phyloP scores from a whole-genome alignment of 2,888 invertebrate species.

The Sphaerophoria taeniata region DNA sequence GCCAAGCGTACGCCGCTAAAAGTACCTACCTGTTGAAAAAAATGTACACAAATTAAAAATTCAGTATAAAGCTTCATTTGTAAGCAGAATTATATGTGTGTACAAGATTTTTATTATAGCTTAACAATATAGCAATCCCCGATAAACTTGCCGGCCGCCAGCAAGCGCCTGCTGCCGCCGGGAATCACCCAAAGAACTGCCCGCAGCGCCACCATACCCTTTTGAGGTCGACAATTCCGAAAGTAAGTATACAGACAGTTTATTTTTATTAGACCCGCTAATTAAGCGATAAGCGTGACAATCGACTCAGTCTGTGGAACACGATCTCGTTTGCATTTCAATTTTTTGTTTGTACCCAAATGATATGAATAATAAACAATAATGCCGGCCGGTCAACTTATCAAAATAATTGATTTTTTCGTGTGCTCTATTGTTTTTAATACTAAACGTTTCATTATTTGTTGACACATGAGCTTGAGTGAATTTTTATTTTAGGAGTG shows the following conservation, averaged over 20 bases:
- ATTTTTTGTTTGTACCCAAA: not conserved
- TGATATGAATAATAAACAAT: slow-evolving; percentile 17
- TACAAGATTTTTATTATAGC: not conserved
- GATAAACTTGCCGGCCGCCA: slow-evolving; percentile 33
- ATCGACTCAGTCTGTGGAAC: slow-evolving; percentile 11
- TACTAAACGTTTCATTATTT: slow-evolving; percentile 41
- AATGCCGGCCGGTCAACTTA: not conserved
- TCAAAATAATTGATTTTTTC: slow-evolving; percentile 9
- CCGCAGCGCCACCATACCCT: not conserved
- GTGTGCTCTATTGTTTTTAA: not conserved
- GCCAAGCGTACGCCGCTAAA: slow-evolving; percentile 20
- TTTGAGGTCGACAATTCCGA: not conserved
- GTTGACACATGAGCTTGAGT: not conserved
- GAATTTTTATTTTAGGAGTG: not conserved
- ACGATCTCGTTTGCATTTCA: slow-evolving; percentile 44
- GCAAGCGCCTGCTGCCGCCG: not conserved
- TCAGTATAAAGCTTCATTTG: not conserved
- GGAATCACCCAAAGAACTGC: slow-evolving; percentile 21
- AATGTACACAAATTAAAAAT: slow-evolving; percentile 2
- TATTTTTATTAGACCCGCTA: slow-evolving; percentile 37
- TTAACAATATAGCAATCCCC: slow-evolving; percentile 38
- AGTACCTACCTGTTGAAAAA: slow-evolving; percentile 28
- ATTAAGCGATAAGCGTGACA: slow-evolving; percentile 44
- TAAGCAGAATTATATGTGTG: not conserved
- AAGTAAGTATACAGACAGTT: not conserved